Percentiles rank a stretch among this genome's conserved stretches.
These are phyloP conservation scores for Acronicta alni DNA, from an alignment of 2,888 invertebrate species.

Conservation along the genomic window DNA sequence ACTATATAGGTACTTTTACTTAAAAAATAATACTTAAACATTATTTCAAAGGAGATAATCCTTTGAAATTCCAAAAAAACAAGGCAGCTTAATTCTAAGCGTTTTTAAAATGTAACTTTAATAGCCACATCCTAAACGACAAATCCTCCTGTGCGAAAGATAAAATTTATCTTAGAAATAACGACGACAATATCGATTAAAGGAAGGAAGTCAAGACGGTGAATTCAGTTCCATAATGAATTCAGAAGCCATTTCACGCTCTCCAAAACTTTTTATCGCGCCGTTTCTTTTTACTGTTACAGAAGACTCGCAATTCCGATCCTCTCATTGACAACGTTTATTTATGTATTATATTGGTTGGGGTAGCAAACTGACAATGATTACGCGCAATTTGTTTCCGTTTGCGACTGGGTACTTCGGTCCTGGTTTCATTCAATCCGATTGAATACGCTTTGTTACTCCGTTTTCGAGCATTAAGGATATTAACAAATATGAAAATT, in stretches of 20 bases:
- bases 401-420: conserved; percentile 20
- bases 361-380: conserved; percentile 35
- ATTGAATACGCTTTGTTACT: too few relatives aligned
- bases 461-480: too few relatives aligned
- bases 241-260: conserved; percentile 54
- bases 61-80: too few relatives aligned
- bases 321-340: conserved; percentile 52
- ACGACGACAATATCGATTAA: conserved; percentile 44
- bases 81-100: too few relatives aligned
- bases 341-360: conserved; percentile 50
- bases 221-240: conserved; percentile 50
- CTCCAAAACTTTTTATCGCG: conserved; percentile 56
- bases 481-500: too few relatives aligned
- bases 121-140: background rate
- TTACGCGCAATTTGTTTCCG: conserved; percentile 43
- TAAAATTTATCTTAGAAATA: conserved; percentile 40
- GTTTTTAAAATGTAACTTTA: background rate
- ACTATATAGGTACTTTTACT: too few relatives aligned
- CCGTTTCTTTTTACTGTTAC: conserved; percentile 52
- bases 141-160: conserved; percentile 8
- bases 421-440: too few relatives aligned
- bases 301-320: conserved; percentile 40
- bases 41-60: too few relatives aligned
- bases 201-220: conserved; percentile 48
- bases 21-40: too few relatives aligned